Base-by-base conservation (phyloP, 2,113 vertebrate species). In the Ondatra zibethicus region DNA sequence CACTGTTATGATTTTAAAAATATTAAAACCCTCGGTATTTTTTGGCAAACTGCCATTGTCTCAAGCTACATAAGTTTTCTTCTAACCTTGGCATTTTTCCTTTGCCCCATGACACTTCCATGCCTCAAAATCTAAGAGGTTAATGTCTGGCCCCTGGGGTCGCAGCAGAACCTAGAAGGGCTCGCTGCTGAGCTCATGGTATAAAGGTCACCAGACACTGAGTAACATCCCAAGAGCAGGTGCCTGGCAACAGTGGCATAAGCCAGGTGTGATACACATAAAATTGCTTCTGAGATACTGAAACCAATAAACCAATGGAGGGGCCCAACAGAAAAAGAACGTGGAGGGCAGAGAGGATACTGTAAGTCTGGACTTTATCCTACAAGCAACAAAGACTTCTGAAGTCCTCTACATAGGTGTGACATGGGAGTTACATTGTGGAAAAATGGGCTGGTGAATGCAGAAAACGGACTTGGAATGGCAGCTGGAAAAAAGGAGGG, bases 1-100 rank as follows among this genome's bases (percentile, higher is more conserved):
- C 65, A 50, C 89, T 39, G 78, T 55, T 33, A 17, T 68, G 21
- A 31, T 68, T 92, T 89, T 63, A 58, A 82, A 95, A 58, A 89
- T 63, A 73, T 7, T 77, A 47, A 86, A 81, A 89, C 7, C 5
- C 19, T 87, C 78, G 33, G 85, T 73, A 45, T 50, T 68, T 86
- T 23, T 19, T 81, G 76, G 77, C 63, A 45, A 87, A 87, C 39
- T 73, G 25, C 36, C 16, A 14, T 3, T 29, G 36, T 63, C 92
- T 66, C 65, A 85, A 92, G 47, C 45, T 50, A 73, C 9, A 0
- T 19, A 52, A 45, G 16, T 84, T 73, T 25, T 9, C n/a, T 21
- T 36, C 31, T 75, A 65, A 27, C 3, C 36, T 70, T 63, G 33
- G 47, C 42, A 55, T 10, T 13, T n/a, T 25, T 55, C 17, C 42